These are phyloP conservation scores for Prosopocoilus inquinatus DNA, from an alignment of 2,888 invertebrate genomes.

Conservation along the genomic window DNA sequence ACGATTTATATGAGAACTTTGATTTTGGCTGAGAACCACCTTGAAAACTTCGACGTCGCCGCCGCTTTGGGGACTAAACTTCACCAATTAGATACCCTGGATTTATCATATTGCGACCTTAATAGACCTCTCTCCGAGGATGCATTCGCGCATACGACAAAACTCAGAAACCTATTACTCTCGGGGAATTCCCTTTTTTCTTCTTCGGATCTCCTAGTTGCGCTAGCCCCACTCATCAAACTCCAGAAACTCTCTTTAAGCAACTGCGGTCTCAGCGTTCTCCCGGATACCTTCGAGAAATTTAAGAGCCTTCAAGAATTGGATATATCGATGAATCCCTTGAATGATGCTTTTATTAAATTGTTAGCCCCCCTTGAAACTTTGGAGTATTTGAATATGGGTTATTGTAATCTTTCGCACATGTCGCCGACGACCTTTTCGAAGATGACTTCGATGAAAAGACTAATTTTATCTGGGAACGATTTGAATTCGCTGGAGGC, in stretches of 20 bases:
- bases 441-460: constrained; percentile 66
- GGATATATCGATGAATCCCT: constrained; percentile 69
- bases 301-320: constrained; percentile 65
- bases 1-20: constrained; percentile 64
- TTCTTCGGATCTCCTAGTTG: constrained; percentile 61
- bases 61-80: constrained; percentile 64
- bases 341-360: constrained; percentile 65
- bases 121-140: constrained; percentile 66
- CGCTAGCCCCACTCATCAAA: constrained; percentile 63
- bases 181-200: constrained; percentile 69
- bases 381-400: constrained; percentile 70
- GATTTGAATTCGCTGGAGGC: constrained; percentile 64
- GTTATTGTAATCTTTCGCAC: constrained; percentile 66
- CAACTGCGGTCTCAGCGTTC: constrained; percentile 62
- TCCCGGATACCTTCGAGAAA: constrained; percentile 66
- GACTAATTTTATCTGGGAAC: constrained; percentile 67
- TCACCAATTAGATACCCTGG: constrained; percentile 63
- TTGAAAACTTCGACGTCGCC: constrained; percentile 63
- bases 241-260: constrained; percentile 66
- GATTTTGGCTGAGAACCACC: constrained; percentile 64
- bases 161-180: constrained; percentile 62
- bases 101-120: constrained; percentile 67
- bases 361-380: constrained; percentile 64
- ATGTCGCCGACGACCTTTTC: constrained; percentile 66
- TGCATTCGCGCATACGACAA: constrained; percentile 66